Conservation (phyloP, 2,888 invertebrate genomes). For the Nebria salina region DNA sequence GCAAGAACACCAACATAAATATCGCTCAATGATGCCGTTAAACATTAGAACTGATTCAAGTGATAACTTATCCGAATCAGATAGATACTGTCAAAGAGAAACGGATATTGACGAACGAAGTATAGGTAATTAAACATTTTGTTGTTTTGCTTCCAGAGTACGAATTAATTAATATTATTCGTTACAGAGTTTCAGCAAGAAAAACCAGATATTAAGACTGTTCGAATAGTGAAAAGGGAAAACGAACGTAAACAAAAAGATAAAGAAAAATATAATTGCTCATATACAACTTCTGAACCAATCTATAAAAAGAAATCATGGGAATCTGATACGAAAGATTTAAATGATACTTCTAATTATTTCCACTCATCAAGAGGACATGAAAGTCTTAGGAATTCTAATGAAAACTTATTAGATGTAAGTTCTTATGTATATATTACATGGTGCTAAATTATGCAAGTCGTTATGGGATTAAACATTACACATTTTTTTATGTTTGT, state of each 20-base stretch:
- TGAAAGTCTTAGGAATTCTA: background rate
- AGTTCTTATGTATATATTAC: background rate
- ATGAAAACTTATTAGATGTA: background rate
- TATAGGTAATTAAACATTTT: background rate
- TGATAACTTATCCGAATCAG: constrained; percentile 50
- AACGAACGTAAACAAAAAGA: constrained; percentile 87
- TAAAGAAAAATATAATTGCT: constrained; percentile 70
- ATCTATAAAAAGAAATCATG: constrained; percentile 53
- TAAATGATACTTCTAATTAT: constrained; percentile 50
- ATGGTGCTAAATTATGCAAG: too few species aligned
- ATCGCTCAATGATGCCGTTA: constrained; percentile 67
- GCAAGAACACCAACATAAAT: constrained; percentile 60
- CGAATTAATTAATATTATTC: background rate
- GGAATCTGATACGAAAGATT: constrained; percentile 61
- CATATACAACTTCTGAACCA: background rate
- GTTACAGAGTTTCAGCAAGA: constrained; percentile 66
- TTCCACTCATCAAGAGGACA: constrained; percentile 17
- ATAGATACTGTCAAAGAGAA: background rate
- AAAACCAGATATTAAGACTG: constrained; percentile 91
- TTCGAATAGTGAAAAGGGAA: constrained; percentile 91
- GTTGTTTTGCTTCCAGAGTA: background rate
- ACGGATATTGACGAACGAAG: constrained; percentile 15
- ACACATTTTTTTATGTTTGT: too few species aligned
- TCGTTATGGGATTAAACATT: too few species aligned
- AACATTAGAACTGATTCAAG: constrained; percentile 74